Evolutionary conservation across 2,888 invertebrate genomes (phyloP).

Genomic region (Watsonalla binaria): DNA sequence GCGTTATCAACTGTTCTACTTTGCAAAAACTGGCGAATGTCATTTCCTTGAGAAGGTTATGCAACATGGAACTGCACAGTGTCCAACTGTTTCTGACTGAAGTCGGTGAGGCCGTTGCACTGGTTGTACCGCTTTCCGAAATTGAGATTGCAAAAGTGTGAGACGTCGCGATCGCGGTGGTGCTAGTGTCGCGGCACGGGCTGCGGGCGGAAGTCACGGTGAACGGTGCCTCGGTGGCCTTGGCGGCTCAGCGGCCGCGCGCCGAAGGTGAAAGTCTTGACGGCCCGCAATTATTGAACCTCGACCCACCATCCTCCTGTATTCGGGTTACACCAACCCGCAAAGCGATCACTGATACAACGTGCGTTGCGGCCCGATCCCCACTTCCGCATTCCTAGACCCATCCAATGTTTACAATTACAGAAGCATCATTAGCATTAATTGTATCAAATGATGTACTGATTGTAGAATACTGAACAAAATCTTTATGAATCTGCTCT

Average conservation of each 20-base stretch:
- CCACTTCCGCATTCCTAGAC: slow-evolving; percentile 45
- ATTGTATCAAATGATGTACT: not conserved
- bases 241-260: slow-evolving; percentile 57
- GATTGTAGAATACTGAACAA: not conserved
- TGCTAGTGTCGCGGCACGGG: slow-evolving; percentile 31
- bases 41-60: slow-evolving; percentile 41
- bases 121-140: slow-evolving; percentile 49
- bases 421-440: not conserved
- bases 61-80: slow-evolving; percentile 35
- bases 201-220: slow-evolving; percentile 59
- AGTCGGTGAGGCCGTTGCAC: slow-evolving; percentile 41
- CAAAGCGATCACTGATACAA: slow-evolving; percentile 21
- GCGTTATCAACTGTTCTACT: slow-evolving; percentile 26
- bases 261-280: slow-evolving; percentile 76
- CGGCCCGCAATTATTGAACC: slow-evolving; percentile 70
- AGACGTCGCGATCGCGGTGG: slow-evolving; percentile 25
- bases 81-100: slow-evolving; percentile 37
- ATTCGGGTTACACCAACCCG: slow-evolving; percentile 47
- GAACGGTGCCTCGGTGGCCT: slow-evolving; percentile 66
- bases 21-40: slow-evolving; percentile 24
- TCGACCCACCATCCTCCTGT: slow-evolving; percentile 65
- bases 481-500: not conserved
- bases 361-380: slow-evolving; percentile 24
- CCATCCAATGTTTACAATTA: not conserved
- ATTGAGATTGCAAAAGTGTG: slow-evolving; percentile 56